Evolutionary conservation across 2,797 vertebrate genomes (phyloP).

Genomic region (Squalus acanthias): DNA sequence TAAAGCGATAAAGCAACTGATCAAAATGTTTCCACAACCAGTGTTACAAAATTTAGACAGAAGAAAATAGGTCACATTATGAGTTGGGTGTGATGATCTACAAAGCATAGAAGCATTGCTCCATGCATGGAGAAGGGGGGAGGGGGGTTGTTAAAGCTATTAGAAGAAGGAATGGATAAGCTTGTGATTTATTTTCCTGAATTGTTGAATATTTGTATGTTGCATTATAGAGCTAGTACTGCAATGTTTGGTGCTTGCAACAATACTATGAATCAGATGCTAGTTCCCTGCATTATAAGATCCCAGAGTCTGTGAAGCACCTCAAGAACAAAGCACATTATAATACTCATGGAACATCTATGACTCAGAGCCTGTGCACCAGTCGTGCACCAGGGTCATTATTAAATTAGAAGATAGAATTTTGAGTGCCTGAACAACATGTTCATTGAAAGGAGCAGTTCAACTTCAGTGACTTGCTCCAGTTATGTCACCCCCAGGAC

Average conservation of each 20-base stretch:
- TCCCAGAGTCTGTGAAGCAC: background rate
- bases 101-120: background rate
- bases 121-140: background rate
- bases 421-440: no score
- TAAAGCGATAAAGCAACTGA: background rate
- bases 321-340: background rate
- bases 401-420: no score
- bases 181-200: background rate
- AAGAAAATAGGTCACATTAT: background rate
- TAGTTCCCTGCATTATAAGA: background rate
- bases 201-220: background rate
- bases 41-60: background rate
- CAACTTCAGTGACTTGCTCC: no score
- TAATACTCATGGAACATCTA: no score
- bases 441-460: no score
- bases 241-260: background rate
- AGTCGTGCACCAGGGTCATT: no score
- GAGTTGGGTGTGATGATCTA: background rate
- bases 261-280: background rate
- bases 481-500: no score
- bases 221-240: no score
- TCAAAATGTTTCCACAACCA: background rate
- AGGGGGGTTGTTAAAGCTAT: background rate
- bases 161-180: background rate
- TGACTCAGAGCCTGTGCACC: no score